Evolutionary conservation across 2,888 invertebrate genomes (phyloP).

Genomic region (Autographa gamma): DNA sequence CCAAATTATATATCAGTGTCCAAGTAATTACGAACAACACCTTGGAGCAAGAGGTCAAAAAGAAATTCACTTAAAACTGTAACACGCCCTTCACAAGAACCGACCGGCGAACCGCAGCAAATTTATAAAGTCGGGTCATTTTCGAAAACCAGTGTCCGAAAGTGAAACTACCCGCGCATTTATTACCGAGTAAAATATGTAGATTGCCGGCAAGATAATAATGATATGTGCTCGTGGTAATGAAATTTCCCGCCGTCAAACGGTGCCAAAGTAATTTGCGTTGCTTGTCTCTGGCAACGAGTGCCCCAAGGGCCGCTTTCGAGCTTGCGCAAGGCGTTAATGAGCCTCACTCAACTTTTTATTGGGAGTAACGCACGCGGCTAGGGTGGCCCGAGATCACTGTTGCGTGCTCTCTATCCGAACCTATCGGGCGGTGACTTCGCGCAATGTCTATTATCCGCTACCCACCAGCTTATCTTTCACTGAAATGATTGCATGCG

Average conservation of each 20-base stretch:
- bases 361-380: slow-evolving; percentile 78
- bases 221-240: slow-evolving; percentile 89
- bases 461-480: slow-evolving; percentile 20
- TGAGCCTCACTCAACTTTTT: slow-evolving; percentile 82
- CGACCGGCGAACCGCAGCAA: slow-evolving; percentile 73
- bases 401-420: slow-evolving; percentile 20
- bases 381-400: slow-evolving; percentile 63
- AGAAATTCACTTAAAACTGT: slow-evolving; percentile 89
- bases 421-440: slow-evolving; percentile 12
- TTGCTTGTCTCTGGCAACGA: slow-evolving; percentile 86
- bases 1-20: slow-evolving; percentile 81
- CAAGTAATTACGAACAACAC: slow-evolving; percentile 83
- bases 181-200: slow-evolving; percentile 89
- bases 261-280: slow-evolving; percentile 89
- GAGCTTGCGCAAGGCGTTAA: slow-evolving; percentile 87
- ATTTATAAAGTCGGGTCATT: slow-evolving; percentile 86
- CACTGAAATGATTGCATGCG: slow-evolving; percentile 28
- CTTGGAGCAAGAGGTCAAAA: slow-evolving; percentile 88
- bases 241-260: slow-evolving; percentile 89
- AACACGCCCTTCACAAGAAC: slow-evolving; percentile 85
- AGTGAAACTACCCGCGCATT: slow-evolving; percentile 88
- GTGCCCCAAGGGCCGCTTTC: slow-evolving; percentile 88
- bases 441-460: slow-evolving; percentile 17
- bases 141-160: slow-evolving; percentile 88
- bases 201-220: slow-evolving; percentile 88